phyloP scores from a whole-genome alignment of 2,888 invertebrate species.

The Mythimna ferrago region DNA sequence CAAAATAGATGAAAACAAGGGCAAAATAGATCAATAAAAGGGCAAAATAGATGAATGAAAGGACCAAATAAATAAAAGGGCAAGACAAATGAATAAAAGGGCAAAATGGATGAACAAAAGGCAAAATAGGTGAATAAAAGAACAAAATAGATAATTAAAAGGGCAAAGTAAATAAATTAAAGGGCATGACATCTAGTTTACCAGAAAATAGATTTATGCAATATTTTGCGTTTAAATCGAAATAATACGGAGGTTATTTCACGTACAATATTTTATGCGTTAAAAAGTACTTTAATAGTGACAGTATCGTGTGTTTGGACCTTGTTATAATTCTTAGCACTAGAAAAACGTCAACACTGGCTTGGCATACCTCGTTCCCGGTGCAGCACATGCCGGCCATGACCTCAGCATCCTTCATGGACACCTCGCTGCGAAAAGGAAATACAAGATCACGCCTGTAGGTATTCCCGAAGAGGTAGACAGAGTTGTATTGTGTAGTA shows the following conservation, averaged over 20 bases:
- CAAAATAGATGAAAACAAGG: background rate
- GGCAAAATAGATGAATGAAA: background rate
- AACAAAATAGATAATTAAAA: background rate
- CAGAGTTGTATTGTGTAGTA: too few species aligned
- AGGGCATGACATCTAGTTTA: background rate
- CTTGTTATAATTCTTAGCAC: conserved; percentile 43
- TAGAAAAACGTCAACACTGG: background rate
- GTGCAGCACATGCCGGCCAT: conserved; percentile 79
- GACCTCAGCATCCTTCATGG: conserved; percentile 80
- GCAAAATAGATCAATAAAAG: background rate
- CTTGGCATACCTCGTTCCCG: conserved; percentile 74
- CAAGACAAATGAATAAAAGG: background rate
- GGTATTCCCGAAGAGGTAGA: background rate
- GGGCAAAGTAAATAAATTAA: background rate
- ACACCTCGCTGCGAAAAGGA: conserved; percentile 72
- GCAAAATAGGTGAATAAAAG: background rate
- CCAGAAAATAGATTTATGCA: background rate
- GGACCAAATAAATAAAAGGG: background rate
- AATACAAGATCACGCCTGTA: background rate
- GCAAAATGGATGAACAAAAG: background rate
- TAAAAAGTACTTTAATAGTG: background rate
- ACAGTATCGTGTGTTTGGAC: conserved; percentile 77
- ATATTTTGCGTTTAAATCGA: background rate
- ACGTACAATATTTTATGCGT: background rate
- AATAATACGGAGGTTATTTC: background rate